Conservation (phyloP, 2,888 invertebrate species). For the Pseudolycoriella hygida region DNA sequence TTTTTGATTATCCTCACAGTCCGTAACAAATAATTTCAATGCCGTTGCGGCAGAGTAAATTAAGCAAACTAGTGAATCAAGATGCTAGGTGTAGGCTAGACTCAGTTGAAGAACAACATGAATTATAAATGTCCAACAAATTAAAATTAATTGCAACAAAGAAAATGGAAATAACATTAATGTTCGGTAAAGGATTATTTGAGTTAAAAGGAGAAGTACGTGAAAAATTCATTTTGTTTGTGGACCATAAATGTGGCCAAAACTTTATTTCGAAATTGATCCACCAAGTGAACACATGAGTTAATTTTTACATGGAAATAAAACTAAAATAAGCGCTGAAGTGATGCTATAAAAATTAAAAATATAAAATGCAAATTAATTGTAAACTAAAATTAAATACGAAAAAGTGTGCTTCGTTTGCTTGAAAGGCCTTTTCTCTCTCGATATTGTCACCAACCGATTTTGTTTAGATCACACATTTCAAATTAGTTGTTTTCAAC, state of each 20-base stretch:
- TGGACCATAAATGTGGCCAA: not conserved
- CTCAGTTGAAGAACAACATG: not conserved
- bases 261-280: not conserved
- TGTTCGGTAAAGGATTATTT: not conserved
- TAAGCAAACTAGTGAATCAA: constrained; percentile 1
- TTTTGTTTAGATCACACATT: too few relatives aligned
- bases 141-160: not conserved
- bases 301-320: not conserved
- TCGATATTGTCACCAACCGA: not conserved
- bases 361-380: not conserved
- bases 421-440: constrained; percentile 1
- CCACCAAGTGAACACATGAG: not conserved
- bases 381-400: not conserved
- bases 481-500: too few relatives aligned
- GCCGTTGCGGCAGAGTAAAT: not conserved
- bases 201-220: not conserved
- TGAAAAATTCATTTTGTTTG: not conserved
- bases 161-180: not conserved
- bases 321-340: not conserved
- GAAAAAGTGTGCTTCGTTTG: not conserved
- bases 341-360: not conserved
- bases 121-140: not conserved
- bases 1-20: constrained; percentile 12
- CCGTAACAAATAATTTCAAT: constrained; percentile 10
- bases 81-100: constrained; percentile 1